Evolutionary conservation across 1,140 invertebrate species (phyloP).

Genomic region (Nixonia krombeini): DNA sequence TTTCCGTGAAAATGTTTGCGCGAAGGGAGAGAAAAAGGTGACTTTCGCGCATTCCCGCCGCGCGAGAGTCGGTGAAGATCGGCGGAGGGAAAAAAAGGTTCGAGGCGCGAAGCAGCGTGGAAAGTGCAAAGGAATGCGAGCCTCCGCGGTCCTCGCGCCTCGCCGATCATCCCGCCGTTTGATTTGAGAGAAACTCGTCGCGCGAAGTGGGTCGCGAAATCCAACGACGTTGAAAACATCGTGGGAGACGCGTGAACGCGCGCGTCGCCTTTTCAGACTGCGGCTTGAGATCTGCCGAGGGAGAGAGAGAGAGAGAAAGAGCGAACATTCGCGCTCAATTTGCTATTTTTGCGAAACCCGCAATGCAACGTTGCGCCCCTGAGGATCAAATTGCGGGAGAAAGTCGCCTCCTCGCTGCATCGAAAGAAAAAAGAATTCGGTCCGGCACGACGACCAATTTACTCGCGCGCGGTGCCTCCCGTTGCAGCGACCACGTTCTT

Average conservation of each 20-base stretch:
- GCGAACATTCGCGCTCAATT: too few species aligned
- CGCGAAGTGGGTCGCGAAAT: slow-evolving; percentile 9
- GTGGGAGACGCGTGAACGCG: background rate
- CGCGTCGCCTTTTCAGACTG: too few species aligned
- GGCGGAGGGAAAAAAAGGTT: slow-evolving; percentile 4
- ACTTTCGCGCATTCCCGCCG: slow-evolving; percentile 13
- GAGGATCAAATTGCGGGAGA: too few species aligned
- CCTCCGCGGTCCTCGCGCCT: background rate
- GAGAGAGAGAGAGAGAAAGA: too few species aligned
- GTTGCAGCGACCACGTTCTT: too few species aligned
- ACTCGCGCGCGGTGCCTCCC: too few species aligned
- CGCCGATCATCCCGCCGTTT: background rate
- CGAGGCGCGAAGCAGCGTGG: slow-evolving; percentile 6
- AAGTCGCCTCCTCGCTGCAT: too few species aligned
- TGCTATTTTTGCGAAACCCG: too few species aligned
- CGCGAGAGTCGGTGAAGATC: slow-evolving; percentile 10
- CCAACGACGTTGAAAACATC: slow-evolving; percentile 4
- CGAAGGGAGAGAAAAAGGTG: slow-evolving; percentile 4
- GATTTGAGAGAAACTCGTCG: slow-evolving; percentile 9
- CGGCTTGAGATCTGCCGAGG: too few species aligned
- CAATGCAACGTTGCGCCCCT: too few species aligned
- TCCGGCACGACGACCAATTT: too few species aligned
- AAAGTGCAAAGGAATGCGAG: slow-evolving; percentile 10
- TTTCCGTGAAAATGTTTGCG: slow-evolving; percentile 11
- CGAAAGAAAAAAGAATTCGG: too few species aligned